These are phyloP conservation scores for Lepidochrysops patricia DNA, from an alignment of 2,888 invertebrate genomes.

Conservation along the genomic window DNA sequence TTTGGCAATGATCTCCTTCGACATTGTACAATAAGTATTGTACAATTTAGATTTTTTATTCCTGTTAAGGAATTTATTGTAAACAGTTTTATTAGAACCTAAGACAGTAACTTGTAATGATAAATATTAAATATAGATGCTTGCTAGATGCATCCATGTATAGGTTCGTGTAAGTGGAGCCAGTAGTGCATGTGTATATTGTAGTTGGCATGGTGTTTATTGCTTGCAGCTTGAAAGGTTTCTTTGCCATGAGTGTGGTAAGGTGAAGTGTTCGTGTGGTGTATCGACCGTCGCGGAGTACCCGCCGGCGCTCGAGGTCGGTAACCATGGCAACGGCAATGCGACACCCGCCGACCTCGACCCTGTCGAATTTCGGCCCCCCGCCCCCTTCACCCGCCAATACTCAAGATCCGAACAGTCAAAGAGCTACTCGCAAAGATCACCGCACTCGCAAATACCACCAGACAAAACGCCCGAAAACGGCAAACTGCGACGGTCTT, in stretches of 20 bases:
- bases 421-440: conserved; percentile 26
- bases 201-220: conserved; percentile 75
- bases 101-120: too few relatives aligned
- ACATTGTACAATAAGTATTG: background rate
- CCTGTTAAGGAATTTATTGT: background rate
- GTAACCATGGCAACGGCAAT: conserved; percentile 16
- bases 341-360: conserved; percentile 23
- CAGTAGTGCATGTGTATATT: conserved; percentile 43
- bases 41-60: background rate
- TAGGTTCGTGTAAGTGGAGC: conserved; percentile 5
- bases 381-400: conserved; percentile 34
- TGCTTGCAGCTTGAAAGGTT: conserved; percentile 83
- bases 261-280: conserved; percentile 78
- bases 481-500: conserved; percentile 16
- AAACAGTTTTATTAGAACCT: too few relatives aligned
- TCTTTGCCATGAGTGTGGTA: conserved; percentile 82
- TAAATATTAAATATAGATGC: background rate
- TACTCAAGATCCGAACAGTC: conserved; percentile 41
- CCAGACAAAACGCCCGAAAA: conserved; percentile 23
- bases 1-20: background rate
- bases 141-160: conserved; percentile 5
- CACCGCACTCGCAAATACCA: conserved; percentile 20
- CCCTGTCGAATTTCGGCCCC: conserved; percentile 45
- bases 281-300: conserved; percentile 31
- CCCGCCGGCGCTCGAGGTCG: conserved; percentile 28